Evolutionary conservation across 1,140 invertebrate genomes (phyloP), one percentile per base, ranked within the genome.

Genomic region (Mercenaria mercenaria): DNA sequence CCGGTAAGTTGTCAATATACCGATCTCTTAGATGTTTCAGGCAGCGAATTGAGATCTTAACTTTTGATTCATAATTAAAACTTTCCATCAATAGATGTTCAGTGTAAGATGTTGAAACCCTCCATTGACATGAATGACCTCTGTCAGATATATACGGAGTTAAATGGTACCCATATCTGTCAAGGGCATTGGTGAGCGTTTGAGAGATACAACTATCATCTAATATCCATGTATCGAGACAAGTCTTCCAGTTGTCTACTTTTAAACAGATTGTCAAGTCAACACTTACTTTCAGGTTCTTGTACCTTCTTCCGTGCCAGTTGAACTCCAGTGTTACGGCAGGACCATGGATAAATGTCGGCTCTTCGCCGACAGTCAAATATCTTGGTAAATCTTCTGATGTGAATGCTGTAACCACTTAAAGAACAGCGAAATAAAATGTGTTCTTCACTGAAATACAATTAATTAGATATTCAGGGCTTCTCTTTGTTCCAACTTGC

Each of bases 221-320:
- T 20, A 0, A 0, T 8, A 76, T 47, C 41, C 41, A 39, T 41
- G 37, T 23, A n/a, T 82, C 79, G 37, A 82, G 59, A 39, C 64
- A 64, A 13, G 43, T 43, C 29, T 59, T 34, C 87, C 87, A 88
- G 47, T 72, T 72, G 23, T 34, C 43, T 59, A 47, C 50, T 82
- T 81, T 81, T 6, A 88, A 52, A 34, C 87, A 88, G 15, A 88
- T 32, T 37, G 87, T 88, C 37, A 88, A 39, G 74, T 88, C 87
- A 15, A 88, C 76, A 39, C 77, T 88, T 26, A 80, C 82, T 72
- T 56, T 82, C 15, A 88, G 37, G 41, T 88, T 88, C n/a, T 81
- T 82, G 32, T 52, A 88, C 20, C 41, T 37, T 56, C 87, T 26
- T n/a, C 87, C 87, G 56, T 88, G 37, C 87, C 86, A 88, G 41